Evolutionary conservation across 2,113 vertebrate species (phyloP).

Genomic region (Delphinus delphis): DNA sequence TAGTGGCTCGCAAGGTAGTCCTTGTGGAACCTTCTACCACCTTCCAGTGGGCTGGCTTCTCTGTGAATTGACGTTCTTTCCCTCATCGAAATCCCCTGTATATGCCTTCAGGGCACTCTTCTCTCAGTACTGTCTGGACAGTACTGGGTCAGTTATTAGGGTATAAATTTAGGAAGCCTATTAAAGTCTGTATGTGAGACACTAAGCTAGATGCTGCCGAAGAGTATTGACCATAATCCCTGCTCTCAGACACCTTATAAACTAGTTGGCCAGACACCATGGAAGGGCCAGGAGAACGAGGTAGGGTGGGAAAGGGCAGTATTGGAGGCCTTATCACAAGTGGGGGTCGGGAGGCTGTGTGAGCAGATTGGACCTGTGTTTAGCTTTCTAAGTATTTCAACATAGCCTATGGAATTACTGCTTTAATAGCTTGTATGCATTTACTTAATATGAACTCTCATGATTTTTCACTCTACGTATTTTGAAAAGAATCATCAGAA

Average conservation of each 20-base stretch:
- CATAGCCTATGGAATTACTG: neutral
- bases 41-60: neutral
- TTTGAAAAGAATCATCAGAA: conserved; percentile 30
- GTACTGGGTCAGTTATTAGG: neutral
- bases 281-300: neutral
- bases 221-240: neutral
- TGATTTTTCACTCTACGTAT: neutral
- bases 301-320: neutral
- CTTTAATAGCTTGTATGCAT: neutral
- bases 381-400: neutral
- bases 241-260: neutral
- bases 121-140: neutral
- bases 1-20: neutral
- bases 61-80: neutral
- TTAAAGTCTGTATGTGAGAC: neutral
- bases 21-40: neutral
- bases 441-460: neutral
- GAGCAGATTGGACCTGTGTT: neutral
- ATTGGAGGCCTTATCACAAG: neutral
- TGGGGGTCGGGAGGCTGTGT: neutral
- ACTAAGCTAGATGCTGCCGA: neutral
- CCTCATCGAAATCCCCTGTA: neutral
- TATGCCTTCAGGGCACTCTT: neutral
- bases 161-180: neutral
- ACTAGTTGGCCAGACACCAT: neutral